These are phyloP conservation scores for Thalassarche chlororhynchos DNA, from an alignment of 2,113 vertebrate genomes.

Conservation along the genomic window DNA sequence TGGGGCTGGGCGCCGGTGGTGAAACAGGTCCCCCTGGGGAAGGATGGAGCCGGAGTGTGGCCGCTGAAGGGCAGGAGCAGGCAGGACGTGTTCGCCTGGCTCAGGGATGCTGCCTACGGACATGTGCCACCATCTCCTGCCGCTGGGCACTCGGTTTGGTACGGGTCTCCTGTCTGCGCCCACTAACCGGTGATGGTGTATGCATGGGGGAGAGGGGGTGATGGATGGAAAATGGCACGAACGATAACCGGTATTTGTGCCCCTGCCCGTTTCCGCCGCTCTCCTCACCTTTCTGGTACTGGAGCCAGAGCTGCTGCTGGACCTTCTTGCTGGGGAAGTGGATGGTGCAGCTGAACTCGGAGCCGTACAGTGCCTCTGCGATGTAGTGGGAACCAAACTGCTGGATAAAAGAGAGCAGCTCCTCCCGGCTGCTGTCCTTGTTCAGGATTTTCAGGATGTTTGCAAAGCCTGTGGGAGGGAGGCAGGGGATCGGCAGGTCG, in stretches of 20 bases:
- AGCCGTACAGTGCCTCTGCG: constrained; percentile 93
- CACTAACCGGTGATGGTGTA: accelerated
- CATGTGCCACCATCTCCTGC: background rate
- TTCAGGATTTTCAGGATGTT: constrained; percentile 93
- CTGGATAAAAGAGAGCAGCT: constrained; percentile 91
- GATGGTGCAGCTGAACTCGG: constrained; percentile 94
- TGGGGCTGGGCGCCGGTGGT: background rate
- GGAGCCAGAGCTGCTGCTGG: constrained; percentile 98
- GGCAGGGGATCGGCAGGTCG: background rate
- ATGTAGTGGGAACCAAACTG: constrained; percentile 95
- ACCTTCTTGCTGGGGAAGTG: constrained; percentile 98
- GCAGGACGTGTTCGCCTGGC: background rate
- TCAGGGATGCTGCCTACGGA: background rate
- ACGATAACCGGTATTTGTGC: background rate
- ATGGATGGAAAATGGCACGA: background rate
- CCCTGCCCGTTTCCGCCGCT: accelerated
- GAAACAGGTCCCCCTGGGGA: background rate
- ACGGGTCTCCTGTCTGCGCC: background rate
- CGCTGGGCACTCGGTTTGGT: background rate
- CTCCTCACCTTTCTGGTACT: constrained; percentile 98
- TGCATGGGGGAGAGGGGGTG: no score
- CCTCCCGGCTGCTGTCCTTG: constrained; percentile 91
- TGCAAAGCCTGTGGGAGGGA: constrained; percentile 82
- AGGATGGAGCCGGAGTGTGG: background rate
- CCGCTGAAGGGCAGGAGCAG: background rate